Percentiles rank a stretch among this genome's conserved stretches.
These are phyloP conservation scores for Benthosema pterotum DNA, from an alignment of 2,797 vertebrate genomes.

Conservation along the genomic window DNA sequence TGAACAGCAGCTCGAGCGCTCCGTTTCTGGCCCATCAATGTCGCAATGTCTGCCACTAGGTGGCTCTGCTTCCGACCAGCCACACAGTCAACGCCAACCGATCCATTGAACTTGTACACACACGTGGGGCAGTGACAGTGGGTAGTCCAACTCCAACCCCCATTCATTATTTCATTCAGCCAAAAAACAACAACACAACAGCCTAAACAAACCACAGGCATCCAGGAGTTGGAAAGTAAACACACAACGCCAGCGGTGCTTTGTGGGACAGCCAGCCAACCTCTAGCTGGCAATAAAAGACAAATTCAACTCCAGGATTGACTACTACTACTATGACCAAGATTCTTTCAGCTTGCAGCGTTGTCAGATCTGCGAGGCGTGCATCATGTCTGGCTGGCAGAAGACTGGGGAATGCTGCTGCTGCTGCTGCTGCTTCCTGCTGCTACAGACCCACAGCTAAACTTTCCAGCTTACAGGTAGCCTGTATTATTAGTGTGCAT, in stretches of 20 bases:
- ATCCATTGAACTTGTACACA: neutral
- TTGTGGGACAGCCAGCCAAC: neutral
- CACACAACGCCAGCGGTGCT: no score
- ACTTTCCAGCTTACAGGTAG: constrained; percentile 88
- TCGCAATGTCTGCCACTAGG: no score
- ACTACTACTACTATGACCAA: constrained; percentile 82
- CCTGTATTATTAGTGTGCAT: no score
- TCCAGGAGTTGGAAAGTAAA: no score
- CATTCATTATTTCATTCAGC: constrained; percentile 1
- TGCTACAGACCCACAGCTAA: constrained; percentile 71
- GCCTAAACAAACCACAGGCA: neutral
- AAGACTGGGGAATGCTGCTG: constrained; percentile 36
- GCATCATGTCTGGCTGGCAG: constrained; percentile 72
- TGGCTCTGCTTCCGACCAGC: rapidly evolving
- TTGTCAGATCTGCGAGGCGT: constrained; percentile 80
- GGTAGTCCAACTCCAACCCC: neutral
- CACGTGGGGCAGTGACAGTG: neutral
- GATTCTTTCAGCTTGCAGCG: constrained; percentile 84
- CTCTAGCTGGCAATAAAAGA: neutral
- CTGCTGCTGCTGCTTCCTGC: constrained; percentile 48
- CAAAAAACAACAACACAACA: neutral
- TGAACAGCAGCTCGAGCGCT: no score
- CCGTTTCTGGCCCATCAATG: no score
- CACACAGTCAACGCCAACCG: constrained; percentile 34
- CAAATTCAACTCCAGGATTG: neutral